phyloP scores from a whole-genome alignment of 2,113 vertebrate genomes.

The Festucalex cinctus region DNA sequence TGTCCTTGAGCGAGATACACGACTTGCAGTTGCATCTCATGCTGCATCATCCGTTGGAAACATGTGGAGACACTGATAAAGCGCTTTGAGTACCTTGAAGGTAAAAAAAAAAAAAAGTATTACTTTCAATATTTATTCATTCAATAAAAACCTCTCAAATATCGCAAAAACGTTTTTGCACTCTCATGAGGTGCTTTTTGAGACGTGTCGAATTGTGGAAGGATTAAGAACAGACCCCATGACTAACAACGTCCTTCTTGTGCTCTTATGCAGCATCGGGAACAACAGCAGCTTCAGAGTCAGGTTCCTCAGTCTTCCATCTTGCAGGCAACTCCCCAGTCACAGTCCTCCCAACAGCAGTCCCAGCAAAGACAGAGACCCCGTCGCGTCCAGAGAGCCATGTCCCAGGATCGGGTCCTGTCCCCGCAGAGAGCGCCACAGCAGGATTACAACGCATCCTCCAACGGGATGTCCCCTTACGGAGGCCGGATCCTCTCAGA shows the following conservation, averaged over 20 bases:
- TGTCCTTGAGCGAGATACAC: no score
- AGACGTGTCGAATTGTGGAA: no score
- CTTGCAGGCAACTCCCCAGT: constrained; percentile 55
- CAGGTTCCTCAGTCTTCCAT: constrained; percentile 55
- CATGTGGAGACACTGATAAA: no score
- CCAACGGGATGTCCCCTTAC: constrained; percentile 73
- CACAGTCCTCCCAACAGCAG: constrained; percentile 65
- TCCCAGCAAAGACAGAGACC: constrained; percentile 81
- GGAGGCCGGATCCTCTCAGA: constrained; percentile 89
- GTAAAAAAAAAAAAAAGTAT: no score
- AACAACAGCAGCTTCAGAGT: constrained; percentile 57
- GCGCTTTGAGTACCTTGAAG: no score
- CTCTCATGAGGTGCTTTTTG: no score
- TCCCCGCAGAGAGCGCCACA: constrained; percentile 79
- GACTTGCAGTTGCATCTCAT: no score
- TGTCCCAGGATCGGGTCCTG: constrained; percentile 96
- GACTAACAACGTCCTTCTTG: background rate
- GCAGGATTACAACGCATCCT: constrained; percentile 78
- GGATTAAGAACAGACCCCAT: no score
- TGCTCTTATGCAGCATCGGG: constrained; percentile 46
- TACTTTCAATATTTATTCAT: no score
- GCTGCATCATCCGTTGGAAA: no score
- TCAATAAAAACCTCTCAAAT: no score
- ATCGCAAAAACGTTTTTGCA: no score
- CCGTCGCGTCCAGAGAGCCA: constrained; percentile 88